Evolutionary conservation across 2,113 vertebrate species (phyloP).

Genomic region (Muntiacus reevesi): DNA sequence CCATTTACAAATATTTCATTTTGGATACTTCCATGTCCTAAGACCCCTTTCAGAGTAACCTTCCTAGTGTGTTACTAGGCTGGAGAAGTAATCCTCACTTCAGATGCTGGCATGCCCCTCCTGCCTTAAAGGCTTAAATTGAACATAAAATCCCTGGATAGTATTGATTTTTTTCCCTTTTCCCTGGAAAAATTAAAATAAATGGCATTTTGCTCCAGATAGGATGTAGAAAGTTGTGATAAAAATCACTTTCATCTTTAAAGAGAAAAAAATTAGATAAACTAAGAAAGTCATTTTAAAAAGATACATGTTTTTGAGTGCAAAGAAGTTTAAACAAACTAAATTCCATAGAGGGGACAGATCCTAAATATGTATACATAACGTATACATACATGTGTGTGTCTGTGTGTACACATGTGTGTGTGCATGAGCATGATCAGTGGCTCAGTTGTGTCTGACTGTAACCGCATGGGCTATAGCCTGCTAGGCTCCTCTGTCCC

Average conservation of each 20-base stretch:
- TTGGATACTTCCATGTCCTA: not conserved
- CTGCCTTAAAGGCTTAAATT: not conserved
- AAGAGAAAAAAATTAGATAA: not conserved
- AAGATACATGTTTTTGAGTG: not conserved
- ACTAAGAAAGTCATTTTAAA: not conserved
- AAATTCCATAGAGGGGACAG: not conserved
- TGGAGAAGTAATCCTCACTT: not conserved
- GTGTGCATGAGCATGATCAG: not conserved
- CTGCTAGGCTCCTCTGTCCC: not conserved
- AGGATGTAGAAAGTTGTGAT: not conserved
- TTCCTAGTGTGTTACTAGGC: not conserved
- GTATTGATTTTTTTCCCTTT: not conserved
- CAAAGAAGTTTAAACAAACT: not conserved
- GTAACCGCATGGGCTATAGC: not conserved
- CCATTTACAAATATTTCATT: not conserved
- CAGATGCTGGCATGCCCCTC: not conserved
- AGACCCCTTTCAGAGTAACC: not conserved
- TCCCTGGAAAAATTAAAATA: not conserved
- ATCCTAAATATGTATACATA: not conserved
- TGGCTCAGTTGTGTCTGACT: not conserved
- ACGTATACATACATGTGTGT: not conserved
- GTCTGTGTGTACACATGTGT: not conserved
- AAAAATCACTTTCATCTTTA: not conserved
- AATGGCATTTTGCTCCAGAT: not conserved
- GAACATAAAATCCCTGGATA: not conserved